Percentiles rank a stretch among this genome's conserved stretches.
These are phyloP conservation scores for Chinchilla lanigera DNA, from an alignment of 2,113 vertebrate species.

Conservation along the genomic window DNA sequence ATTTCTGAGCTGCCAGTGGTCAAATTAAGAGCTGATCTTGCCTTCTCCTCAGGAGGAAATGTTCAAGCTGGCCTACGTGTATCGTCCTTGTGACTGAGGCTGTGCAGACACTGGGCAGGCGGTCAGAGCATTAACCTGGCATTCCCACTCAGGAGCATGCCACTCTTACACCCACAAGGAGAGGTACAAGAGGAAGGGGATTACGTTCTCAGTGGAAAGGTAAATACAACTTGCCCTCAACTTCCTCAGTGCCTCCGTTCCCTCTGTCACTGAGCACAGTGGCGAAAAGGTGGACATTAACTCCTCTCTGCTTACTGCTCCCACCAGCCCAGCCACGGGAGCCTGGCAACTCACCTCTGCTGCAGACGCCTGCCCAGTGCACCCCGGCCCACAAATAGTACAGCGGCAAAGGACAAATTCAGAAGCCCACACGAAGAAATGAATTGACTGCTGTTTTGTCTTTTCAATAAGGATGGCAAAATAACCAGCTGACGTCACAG, in stretches of 20 bases:
- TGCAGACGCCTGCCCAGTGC: neutral
- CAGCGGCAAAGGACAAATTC: neutral
- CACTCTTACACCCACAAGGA: neutral
- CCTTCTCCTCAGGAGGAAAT: neutral
- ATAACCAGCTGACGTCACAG: neutral
- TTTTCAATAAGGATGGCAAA: slow-evolving; percentile 20
- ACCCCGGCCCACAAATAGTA: neutral
- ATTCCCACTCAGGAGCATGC: neutral
- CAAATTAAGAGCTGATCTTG: neutral
- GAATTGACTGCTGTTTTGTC: neutral
- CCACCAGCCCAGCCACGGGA: neutral
- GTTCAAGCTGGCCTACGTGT: neutral
- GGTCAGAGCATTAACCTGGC: neutral
- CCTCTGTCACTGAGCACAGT: accelerated
- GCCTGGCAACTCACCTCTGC: neutral
- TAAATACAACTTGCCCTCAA: neutral
- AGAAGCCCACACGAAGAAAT: neutral
- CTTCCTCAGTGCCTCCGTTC: neutral
- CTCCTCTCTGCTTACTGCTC: neutral
- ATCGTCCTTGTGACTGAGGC: neutral
- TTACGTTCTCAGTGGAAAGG: neutral
- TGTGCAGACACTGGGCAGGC: neutral
- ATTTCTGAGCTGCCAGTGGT: neutral
- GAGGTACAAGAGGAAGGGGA: neutral
- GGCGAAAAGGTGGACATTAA: neutral